Evolutionary conservation across 2,113 vertebrate species (phyloP), one percentile per base, ranked within the genome.

Genomic region (Balaenoptera acutorostrata): DNA sequence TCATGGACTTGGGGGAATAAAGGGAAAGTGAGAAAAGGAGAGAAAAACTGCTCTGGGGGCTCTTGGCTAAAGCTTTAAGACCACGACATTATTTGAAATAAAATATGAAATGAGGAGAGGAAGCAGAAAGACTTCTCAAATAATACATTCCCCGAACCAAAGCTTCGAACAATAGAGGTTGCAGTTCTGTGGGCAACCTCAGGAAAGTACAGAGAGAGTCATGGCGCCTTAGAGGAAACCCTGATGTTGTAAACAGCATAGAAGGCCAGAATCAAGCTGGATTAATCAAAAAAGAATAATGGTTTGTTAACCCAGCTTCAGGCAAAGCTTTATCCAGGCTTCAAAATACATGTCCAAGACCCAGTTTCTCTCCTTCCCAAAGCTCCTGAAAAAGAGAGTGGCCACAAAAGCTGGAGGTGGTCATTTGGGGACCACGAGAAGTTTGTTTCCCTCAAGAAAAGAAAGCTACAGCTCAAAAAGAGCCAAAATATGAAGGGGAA

Each of bases 41-140:
- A 95, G 87, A 88, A 96, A 97, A 95, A 97, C 29, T 84, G 91
- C 36, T 97, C 92, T 83, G 33, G n/a, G 17, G 52, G 31, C 57
- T 86, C 41, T 71, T 89, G 52, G 84, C 74, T 74, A 77, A 92
- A 68, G 69, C 69, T 96, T 96, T 91, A 95, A 92, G 92, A 84
- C 71, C 57, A 96, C 27, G 27, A 66, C 4, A 44, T 92, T 87
- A 68, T 44, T 49, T 92, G 27, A 87, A 77, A 71, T 63, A 83
- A 93, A 96, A 91, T 27, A 83, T 2, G n/a, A 91, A 96, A 84
- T 44, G 36, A 72, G 85, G 41, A 44, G 39, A 92, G 64, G 83
- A 95, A 87, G 66, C 33, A 59, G 17, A 92, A 57, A 71, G 9
- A 57, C 13, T 86, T 90, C 80, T 80, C 75, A 86, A 81, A 91